Conservation (phyloP, 2,888 invertebrate species). For the Phytoseiulus persimilis region DNA sequence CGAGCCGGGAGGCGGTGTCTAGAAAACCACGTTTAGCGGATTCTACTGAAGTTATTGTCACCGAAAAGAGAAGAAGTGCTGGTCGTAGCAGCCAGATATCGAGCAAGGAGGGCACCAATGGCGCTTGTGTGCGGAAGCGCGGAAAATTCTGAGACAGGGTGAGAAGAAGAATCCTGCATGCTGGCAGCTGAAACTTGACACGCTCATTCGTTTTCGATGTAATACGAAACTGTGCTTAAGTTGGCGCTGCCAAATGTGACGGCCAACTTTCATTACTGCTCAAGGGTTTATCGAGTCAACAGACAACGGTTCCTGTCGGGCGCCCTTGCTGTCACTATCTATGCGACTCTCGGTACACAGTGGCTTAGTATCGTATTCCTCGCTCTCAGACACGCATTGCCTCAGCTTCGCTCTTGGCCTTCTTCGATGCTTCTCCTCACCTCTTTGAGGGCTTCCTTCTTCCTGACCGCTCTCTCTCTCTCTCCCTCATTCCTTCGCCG, state of each 20-base stretch:
- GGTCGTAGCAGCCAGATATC: too few species aligned
- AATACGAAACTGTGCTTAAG: background rate
- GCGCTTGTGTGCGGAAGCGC: too few species aligned
- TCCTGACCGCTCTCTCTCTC: too few species aligned
- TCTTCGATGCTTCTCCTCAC: background rate
- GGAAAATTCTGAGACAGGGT: background rate
- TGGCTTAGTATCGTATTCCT: background rate
- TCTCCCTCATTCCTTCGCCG: too few species aligned
- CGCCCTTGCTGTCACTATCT: background rate
- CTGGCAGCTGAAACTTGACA: background rate
- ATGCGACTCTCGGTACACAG: background rate
- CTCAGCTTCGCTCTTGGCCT: background rate
- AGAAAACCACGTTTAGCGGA: too few species aligned
- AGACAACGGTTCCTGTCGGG: background rate
- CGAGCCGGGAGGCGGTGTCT: too few species aligned
- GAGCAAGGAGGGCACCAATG: too few species aligned
- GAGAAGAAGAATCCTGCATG: background rate
- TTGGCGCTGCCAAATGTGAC: background rate
- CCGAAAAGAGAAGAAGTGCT: too few species aligned
- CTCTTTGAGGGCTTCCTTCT: too few species aligned
- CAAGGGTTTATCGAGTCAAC: conserved; percentile 5
- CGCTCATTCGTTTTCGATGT: background rate
- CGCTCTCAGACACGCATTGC: background rate
- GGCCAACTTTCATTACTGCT: background rate
- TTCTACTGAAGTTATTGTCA: too few species aligned